Evolutionary conservation across 2,113 vertebrate genomes (phyloP).

Genomic region (Rhinolophus ferrumequinum): DNA sequence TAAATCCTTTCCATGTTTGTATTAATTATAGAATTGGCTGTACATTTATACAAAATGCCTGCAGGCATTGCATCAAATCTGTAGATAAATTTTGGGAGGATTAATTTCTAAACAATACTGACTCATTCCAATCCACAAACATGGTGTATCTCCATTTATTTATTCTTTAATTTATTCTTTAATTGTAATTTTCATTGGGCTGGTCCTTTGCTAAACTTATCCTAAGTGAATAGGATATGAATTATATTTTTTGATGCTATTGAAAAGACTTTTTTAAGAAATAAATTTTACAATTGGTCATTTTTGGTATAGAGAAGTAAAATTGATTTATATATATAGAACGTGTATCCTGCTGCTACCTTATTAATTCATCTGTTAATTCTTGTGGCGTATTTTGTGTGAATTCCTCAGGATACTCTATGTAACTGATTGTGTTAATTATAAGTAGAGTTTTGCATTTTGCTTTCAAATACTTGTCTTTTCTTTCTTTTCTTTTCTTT

Average conservation of each 20-base stretch:
- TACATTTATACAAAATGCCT: not conserved
- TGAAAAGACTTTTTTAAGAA: not conserved
- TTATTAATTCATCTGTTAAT: not conserved
- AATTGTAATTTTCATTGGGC: not conserved
- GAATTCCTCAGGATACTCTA: not conserved
- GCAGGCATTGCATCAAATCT: not conserved
- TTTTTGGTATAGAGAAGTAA: not conserved
- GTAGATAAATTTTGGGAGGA: not conserved
- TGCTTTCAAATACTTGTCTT: not conserved
- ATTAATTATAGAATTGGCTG: not conserved
- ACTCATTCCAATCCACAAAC: not conserved
- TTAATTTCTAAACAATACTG: not conserved
- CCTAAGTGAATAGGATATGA: not conserved
- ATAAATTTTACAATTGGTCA: not conserved
- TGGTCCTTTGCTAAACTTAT: constrained; percentile 3
- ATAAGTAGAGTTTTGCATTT: not conserved
- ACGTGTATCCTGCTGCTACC: not conserved
- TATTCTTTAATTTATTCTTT: not conserved
- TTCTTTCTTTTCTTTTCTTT: not conserved
- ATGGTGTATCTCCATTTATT: not conserved
- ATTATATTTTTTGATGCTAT: not conserved
- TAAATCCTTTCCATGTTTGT: not conserved
- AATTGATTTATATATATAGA: not conserved
- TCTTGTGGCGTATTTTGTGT: not conserved
- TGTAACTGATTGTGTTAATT: not conserved